Percentiles rank a stretch among this genome's conserved stretches.
Evolutionary conservation across 1,140 invertebrate species (phyloP).

Genomic region (Cyrtorhinus lividipennis): DNA sequence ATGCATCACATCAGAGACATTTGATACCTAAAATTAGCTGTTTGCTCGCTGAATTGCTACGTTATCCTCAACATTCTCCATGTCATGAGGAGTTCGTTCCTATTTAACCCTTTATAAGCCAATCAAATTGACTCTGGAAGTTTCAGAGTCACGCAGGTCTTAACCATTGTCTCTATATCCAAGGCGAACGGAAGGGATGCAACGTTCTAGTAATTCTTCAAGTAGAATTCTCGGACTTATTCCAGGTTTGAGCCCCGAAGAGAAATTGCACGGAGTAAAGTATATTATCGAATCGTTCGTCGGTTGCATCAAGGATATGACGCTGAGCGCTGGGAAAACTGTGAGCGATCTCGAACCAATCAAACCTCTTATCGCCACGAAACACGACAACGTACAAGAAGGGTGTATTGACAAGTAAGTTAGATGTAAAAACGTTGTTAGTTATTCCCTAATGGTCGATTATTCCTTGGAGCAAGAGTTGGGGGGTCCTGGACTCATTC

Average conservation of each 20-base stretch:
- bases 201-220: no score
- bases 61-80: no score
- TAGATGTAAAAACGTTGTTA: not conserved
- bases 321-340: constrained; percentile 65
- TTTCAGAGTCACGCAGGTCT: no score
- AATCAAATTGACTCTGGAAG: no score
- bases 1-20: no score
- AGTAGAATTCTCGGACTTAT: no score
- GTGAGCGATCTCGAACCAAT: constrained; percentile 64
- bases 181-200: no score
- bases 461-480: not conserved
- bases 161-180: no score
- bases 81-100: no score
- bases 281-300: constrained; percentile 85
- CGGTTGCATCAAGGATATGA: constrained; percentile 74
- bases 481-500: not conserved
- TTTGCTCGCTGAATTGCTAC: no score
- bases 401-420: constrained; percentile 59
- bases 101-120: no score
- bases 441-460: not conserved
- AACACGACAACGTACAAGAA: constrained; percentile 73
- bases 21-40: no score
- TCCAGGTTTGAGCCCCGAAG: constrained; percentile 65
- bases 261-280: constrained; percentile 69
- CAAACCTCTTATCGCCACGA: constrained; percentile 61